These are phyloP conservation scores for Baccha elongata DNA, from an alignment of 2,888 invertebrate species.

Conservation along the genomic window DNA sequence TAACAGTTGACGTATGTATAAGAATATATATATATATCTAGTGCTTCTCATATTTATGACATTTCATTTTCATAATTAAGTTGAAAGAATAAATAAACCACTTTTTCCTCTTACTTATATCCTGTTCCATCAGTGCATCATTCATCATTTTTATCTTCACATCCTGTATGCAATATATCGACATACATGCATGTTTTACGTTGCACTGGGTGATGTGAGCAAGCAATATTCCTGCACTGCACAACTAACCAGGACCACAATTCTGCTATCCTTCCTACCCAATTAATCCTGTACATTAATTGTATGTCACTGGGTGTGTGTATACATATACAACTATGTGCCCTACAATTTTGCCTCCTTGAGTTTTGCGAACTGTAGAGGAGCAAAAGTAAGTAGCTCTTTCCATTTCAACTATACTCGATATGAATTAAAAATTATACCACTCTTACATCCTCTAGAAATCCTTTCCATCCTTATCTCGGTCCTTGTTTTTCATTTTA, in stretches of 20 bases:
- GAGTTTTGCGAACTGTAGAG: neutral
- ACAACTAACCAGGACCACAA: neutral
- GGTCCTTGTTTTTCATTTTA: neutral
- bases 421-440: constrained; percentile 22
- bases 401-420: neutral
- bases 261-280: constrained; percentile 57
- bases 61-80: constrained; percentile 69
- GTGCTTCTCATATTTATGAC: constrained; percentile 26
- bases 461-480: neutral
- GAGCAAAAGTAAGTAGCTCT: constrained; percentile 1
- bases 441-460: constrained; percentile 1
- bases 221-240: constrained; percentile 34
- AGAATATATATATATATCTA: no score
- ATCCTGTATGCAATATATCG: constrained; percentile 13
- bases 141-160: constrained; percentile 36
- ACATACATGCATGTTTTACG: constrained; percentile 4
- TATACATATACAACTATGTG: constrained; percentile 12
- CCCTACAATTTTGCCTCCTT: constrained; percentile 20
- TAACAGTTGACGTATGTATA: no score
- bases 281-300: constrained; percentile 71
- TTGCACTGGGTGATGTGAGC: constrained; percentile 17
- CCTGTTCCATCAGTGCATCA: neutral
- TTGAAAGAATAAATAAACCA: constrained; percentile 53
- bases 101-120: constrained; percentile 2
- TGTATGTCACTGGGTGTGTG: constrained; percentile 52